These are phyloP conservation scores for Atlantisia rogersi DNA, from an alignment of 2,113 vertebrate genomes.

Conservation along the genomic window DNA sequence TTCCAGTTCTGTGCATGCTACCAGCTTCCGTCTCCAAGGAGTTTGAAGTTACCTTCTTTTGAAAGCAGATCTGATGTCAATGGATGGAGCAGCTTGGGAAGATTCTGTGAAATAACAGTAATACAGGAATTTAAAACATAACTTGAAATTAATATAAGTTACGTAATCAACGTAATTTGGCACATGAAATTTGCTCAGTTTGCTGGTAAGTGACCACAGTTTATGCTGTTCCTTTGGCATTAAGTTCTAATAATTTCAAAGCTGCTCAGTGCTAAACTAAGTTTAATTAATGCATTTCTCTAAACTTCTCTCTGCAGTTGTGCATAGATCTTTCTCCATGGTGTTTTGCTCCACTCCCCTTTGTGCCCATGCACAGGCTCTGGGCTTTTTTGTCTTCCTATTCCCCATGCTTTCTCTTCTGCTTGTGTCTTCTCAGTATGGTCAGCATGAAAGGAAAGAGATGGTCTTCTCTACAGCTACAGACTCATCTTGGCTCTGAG, in stretches of 20 bases:
- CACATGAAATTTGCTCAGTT: neutral
- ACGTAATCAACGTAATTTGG: neutral
- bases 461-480: neutral
- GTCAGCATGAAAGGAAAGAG: neutral
- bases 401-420: neutral
- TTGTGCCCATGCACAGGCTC: neutral
- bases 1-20: neutral
- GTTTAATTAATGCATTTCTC: neutral
- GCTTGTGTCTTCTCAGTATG: accelerated
- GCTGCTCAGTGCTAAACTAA: neutral
- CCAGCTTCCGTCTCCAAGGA: neutral
- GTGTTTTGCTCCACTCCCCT: neutral
- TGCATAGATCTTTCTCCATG: neutral
- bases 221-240: neutral
- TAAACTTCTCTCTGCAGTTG: neutral
- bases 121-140: neutral
- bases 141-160: neutral
- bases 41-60: constrained; percentile 92
- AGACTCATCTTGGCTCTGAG: accelerated
- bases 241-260: neutral
- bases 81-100: constrained; percentile 80
- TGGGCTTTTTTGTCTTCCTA: neutral
- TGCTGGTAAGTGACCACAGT: neutral
- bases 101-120: constrained; percentile 81
- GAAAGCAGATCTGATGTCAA: constrained; percentile 98